Conservation (phyloP, 2,888 invertebrate species). For the Gonocerus acuteangulatus region DNA sequence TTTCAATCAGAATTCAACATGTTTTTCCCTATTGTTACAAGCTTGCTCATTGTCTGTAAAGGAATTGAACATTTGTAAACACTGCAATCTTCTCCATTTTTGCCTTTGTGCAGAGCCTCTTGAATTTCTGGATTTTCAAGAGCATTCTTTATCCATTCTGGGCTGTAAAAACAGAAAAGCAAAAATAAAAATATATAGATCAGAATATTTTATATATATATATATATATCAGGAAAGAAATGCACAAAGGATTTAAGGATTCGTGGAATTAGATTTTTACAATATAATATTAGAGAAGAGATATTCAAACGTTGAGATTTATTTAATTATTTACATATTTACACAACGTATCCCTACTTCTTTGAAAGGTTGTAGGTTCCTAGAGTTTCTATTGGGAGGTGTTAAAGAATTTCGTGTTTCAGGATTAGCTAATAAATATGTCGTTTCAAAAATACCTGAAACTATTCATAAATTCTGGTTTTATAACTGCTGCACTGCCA, state of each 20-base stretch:
- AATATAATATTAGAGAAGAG: background rate
- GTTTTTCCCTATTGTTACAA: conserved; percentile 1
- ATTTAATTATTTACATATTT: no score
- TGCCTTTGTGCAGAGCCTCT: conserved; percentile 27
- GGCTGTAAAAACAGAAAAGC: conserved; percentile 3
- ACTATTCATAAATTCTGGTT: conserved; percentile 3
- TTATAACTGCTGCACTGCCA: conserved; percentile 17
- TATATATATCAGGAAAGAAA: no score
- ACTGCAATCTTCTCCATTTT: conserved; percentile 28
- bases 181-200: background rate
- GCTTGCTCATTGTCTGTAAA: conserved; percentile 20
- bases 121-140: conserved; percentile 25
- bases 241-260: background rate
- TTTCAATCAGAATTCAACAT: conserved; percentile 7
- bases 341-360: no score
- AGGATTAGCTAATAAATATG: background rate
- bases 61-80: conserved; percentile 29
- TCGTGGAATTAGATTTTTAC: no score
- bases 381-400: no score
- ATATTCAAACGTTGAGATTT: background rate
- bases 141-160: conserved; percentile 26
- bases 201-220: background rate
- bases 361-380: no score
- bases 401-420: no score
- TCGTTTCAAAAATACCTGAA: conserved; percentile 11